Conservation (phyloP, 2,797 vertebrate species). For the Ctenopoma kingsleyae region DNA sequence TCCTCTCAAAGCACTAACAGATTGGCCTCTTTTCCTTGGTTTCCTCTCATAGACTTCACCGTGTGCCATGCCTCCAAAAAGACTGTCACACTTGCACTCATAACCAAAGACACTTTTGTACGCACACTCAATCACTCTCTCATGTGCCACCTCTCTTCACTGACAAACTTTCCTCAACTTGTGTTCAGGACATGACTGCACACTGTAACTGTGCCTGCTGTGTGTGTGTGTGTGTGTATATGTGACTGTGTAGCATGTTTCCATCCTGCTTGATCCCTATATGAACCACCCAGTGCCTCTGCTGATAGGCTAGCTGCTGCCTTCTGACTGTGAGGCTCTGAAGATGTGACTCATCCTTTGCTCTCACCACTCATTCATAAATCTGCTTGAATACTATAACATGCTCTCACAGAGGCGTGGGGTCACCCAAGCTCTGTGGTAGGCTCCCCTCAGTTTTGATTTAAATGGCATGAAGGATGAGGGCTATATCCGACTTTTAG, state of each 20-base stretch:
- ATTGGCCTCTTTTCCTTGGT: constrained; percentile 63
- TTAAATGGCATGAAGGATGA: constrained; percentile 73
- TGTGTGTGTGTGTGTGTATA: constrained; percentile 20
- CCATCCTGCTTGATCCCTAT: constrained; percentile 56
- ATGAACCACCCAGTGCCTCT: constrained; percentile 64
- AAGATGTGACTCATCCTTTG: constrained; percentile 82
- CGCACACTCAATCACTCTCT: constrained; percentile 31
- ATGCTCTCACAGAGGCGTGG: constrained; percentile 65
- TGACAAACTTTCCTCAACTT: constrained; percentile 57
- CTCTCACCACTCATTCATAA: constrained; percentile 84
- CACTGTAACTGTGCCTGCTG: constrained; percentile 35
- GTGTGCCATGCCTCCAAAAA: constrained; percentile 61
- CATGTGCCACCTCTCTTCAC: constrained; percentile 40
- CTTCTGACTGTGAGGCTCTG: constrained; percentile 68
- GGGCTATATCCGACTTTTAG: constrained; percentile 55
- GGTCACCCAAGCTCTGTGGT: constrained; percentile 58
- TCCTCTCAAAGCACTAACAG: constrained; percentile 70
- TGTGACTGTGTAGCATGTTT: constrained; percentile 50
- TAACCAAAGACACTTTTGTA: constrained; percentile 32
- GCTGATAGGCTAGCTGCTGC: constrained; percentile 74
- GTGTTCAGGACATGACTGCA: constrained; percentile 41
- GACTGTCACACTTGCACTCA: constrained; percentile 53
- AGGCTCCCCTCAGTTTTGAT: constrained; percentile 57
- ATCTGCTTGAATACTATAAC: constrained; percentile 81
- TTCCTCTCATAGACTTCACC: constrained; percentile 64